Evolutionary conservation across 1,140 invertebrate genomes (phyloP).

Genomic region (Carposina sasakii): DNA sequence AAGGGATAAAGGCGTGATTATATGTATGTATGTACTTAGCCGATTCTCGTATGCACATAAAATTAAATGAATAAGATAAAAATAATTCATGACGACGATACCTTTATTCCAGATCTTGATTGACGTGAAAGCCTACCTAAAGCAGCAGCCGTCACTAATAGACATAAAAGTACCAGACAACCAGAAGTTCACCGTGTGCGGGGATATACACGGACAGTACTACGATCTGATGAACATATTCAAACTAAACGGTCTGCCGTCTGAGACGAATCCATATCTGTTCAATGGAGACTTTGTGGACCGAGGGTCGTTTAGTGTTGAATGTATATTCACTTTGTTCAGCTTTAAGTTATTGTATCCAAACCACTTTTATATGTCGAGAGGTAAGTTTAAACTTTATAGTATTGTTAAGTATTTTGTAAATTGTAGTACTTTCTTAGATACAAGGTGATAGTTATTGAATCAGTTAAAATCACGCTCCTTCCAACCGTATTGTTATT

Average conservation of each 20-base stretch:
- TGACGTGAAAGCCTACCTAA: slow-evolving; percentile 90
- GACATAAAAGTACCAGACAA: slow-evolving; percentile 91
- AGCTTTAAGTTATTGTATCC: slow-evolving; percentile 98
- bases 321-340: slow-evolving; percentile 98
- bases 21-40: no score
- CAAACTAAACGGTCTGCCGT: slow-evolving; percentile 95
- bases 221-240: slow-evolving; percentile 99
- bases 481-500: background rate
- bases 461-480: no score
- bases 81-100: no score
- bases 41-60: no score
- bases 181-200: slow-evolving; percentile 98
- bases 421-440: no score
- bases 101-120: slow-evolving; percentile 88
- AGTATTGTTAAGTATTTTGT: slow-evolving; percentile 7
- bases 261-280: slow-evolving; percentile 95
- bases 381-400: slow-evolving; percentile 87
- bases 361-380: slow-evolving; percentile 97
- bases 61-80: no score
- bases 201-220: slow-evolving; percentile 99
- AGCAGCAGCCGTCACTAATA: slow-evolving; percentile 89
- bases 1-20: no score
- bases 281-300: slow-evolving; percentile 99
- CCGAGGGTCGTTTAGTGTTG: slow-evolving; percentile 98
- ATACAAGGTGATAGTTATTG: no score